Evolutionary conservation across 2,113 vertebrate genomes (phyloP), one percentile per base, ranked within the genome.

Genomic region (Shinisaurus crocodilurus): DNA sequence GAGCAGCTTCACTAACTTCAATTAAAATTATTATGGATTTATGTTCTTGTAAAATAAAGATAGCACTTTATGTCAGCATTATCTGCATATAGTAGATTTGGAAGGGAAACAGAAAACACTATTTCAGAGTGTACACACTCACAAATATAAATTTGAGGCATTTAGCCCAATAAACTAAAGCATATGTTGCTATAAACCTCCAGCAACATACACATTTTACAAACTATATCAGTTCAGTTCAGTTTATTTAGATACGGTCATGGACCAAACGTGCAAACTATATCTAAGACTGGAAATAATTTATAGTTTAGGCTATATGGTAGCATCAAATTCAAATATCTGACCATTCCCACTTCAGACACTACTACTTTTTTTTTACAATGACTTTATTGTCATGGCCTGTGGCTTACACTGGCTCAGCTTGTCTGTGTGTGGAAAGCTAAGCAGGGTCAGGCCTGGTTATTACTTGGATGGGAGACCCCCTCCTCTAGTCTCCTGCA

Each of bases 141-240:
- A 48, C 74, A 60, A 76, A 74, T 18, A 86, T 57, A 92, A 76
- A 57, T 82, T 92, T 88, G n/a, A 70, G 86, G 54, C 57, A 92
- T 83, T 90, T 63, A 32, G 86, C 84, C 34, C 92, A 86, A 82
- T 85, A 90, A 92, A 90, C 40, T 85, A 92, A 77, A 86, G n/a
- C n/a, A 89, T 1, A 34, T 0, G 1, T 92, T 94, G 20, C 50
- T 74, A 92, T 86, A 88, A 81, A 86, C 80, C 75, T 45, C 76
- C 82, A 1, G 0, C 18, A 89, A 89, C 45, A 89, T 48, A 89
- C 57, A 3, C 1, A 89, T 86, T 92, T 92, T 4, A 87, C 27
- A 92, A 25, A 90, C 74, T 90, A 81, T 94, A 88, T 67, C 88
- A n/a, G n/a, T n/a, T n/a, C n/a, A n/a, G n/a, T n/a, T n/a, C n/a